These are phyloP conservation scores for Caenorhabditis uteleia DNA, from an alignment of 2,888 invertebrate species.

Conservation along the genomic window DNA sequence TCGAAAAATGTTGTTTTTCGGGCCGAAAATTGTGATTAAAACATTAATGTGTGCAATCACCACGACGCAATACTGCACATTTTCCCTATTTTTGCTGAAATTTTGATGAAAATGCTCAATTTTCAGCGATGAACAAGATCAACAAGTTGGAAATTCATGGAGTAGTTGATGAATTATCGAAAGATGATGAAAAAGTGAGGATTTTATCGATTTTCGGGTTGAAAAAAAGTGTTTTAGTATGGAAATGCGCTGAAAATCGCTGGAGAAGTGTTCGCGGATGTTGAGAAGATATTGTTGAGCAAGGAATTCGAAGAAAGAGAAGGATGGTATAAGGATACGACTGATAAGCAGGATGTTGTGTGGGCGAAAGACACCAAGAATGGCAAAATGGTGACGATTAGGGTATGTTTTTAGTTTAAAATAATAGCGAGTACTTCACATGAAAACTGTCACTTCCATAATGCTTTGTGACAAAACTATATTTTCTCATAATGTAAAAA, in stretches of 20 bases:
- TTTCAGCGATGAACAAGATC: no score
- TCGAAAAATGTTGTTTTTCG: no score
- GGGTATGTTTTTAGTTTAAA: conserved; percentile 18
- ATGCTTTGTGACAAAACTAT: no score
- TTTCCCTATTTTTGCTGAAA: no score
- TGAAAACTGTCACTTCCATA: no score
- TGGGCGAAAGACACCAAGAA: conserved; percentile 44
- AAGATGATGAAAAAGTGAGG: conserved; percentile 32
- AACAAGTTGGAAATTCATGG: conserved; percentile 30
- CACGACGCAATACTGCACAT: no score
- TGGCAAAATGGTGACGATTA: conserved; percentile 49
- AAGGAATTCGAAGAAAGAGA: conserved; percentile 19
- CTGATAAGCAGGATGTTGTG: conserved; percentile 45
- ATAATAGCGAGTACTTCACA: neutral
- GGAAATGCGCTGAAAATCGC: conserved; percentile 33
- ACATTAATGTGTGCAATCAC: no score
- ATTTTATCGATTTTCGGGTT: neutral
- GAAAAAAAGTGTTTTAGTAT: conserved; percentile 29
- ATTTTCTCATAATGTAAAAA: no score
- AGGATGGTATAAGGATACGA: conserved; percentile 49
- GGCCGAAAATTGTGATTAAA: no score
- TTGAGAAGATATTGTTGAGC: conserved; percentile 41
- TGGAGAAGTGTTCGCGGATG: conserved; percentile 44
- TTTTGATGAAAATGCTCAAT: no score
- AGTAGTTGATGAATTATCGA: conserved; percentile 34